phyloP scores from a whole-genome alignment of 2,888 invertebrate genomes.

The Tillus elongatus region DNA sequence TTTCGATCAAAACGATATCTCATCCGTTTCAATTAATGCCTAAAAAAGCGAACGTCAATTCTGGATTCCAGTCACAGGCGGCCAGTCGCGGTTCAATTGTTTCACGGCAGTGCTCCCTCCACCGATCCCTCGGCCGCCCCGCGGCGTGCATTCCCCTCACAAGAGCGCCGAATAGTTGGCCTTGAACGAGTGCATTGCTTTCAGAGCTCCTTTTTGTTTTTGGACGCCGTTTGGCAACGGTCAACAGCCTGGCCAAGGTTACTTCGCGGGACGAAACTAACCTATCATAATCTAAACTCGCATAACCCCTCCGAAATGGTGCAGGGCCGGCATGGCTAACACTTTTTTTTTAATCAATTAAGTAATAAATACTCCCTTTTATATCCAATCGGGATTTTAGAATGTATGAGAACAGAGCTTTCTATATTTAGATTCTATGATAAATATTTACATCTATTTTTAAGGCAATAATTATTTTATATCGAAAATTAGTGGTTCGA shows the following conservation, averaged over 20 bases:
- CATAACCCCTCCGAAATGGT: constrained; percentile 24
- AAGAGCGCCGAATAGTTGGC: constrained; percentile 42
- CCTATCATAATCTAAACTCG: constrained; percentile 41
- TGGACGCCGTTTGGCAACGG: constrained; percentile 41
- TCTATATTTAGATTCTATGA: too few relatives aligned
- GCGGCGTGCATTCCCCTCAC: constrained; percentile 28
- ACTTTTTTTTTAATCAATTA: too few relatives aligned
- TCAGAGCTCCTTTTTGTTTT: constrained; percentile 42
- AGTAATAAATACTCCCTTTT: too few relatives aligned
- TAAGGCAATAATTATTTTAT: too few relatives aligned
- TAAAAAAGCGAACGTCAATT: constrained; percentile 41
- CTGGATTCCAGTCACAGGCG: constrained; percentile 42
- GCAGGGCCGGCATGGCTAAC: constrained; percentile 18
- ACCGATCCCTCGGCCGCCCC: constrained; percentile 23
- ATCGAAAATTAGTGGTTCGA: too few relatives aligned
- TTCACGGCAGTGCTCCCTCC: constrained; percentile 34
- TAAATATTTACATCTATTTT: too few relatives aligned
- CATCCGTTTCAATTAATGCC: constrained; percentile 40
- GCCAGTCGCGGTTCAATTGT: constrained; percentile 43
- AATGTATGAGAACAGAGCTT: too few relatives aligned
- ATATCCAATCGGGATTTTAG: too few relatives aligned
- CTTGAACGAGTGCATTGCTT: constrained; percentile 45
- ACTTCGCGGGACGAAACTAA: constrained; percentile 36
- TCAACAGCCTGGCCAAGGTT: constrained; percentile 43
- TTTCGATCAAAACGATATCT: constrained; percentile 39